Conservation (phyloP, 2,113 vertebrate genomes). For the Embiotoca jacksoni region DNA sequence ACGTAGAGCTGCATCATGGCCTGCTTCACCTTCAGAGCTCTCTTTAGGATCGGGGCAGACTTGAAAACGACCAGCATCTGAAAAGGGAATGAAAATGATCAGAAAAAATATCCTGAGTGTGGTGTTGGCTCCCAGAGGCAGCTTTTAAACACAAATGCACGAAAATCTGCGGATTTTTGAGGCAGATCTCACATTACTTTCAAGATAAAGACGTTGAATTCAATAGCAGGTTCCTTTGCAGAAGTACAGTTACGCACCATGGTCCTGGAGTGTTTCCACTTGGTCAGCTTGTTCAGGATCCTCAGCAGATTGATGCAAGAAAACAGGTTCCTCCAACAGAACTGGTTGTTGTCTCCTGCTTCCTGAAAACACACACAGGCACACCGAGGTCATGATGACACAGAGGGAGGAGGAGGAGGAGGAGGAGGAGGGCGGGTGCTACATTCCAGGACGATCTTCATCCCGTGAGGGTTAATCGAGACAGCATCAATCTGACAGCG, state of each 20-base stretch:
- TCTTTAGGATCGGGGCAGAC: constrained; percentile 95
- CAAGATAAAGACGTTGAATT: not conserved
- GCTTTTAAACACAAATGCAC: too few species aligned
- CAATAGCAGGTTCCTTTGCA: too few species aligned
- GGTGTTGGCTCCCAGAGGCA: too few species aligned
- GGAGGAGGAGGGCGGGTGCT: too few species aligned
- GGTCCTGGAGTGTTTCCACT: constrained; percentile 98
- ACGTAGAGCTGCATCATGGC: constrained; percentile 98
- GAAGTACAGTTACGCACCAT: constrained; percentile 86
- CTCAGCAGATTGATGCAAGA: constrained; percentile 96
- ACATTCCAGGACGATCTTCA: not conserved
- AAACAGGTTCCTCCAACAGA: constrained; percentile 98
- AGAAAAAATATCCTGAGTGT: too few species aligned
- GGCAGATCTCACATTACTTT: not conserved
- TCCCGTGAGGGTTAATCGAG: not conserved
- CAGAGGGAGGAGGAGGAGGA: too few species aligned
- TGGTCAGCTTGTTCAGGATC: constrained; percentile 97
- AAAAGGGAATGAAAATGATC: not conserved
- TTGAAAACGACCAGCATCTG: constrained; percentile 99
- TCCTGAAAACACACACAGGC: constrained; percentile 84
- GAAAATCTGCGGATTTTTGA: not conserved
- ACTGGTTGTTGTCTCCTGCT: constrained; percentile 93
- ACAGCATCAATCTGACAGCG: not conserved
- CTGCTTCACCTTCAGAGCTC: constrained; percentile 96
- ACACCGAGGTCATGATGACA: not conserved